phyloP scores from a whole-genome alignment of 1,140 invertebrate genomes.

The Papilio helenus region DNA sequence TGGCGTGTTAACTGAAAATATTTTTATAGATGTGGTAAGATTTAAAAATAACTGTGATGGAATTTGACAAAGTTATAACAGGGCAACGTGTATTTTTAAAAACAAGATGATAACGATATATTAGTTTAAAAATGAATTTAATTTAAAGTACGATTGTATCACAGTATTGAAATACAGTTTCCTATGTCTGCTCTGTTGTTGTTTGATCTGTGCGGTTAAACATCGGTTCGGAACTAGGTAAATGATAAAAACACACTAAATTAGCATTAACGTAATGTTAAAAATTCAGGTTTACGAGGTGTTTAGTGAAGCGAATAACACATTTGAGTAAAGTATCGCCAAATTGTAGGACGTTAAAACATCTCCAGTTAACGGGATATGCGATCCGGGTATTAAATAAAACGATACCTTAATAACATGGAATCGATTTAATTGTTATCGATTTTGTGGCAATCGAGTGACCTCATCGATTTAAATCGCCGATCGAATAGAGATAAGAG shows the following conservation, averaged over 20 bases:
- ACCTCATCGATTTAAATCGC: constrained; percentile 26
- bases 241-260: constrained; percentile 33
- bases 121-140: background rate
- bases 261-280: constrained; percentile 21
- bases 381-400: background rate
- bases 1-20: background rate
- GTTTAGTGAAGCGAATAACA: constrained; percentile 29
- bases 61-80: background rate
- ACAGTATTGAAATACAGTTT: background rate
- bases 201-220: constrained; percentile 1
- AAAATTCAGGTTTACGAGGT: constrained; percentile 35
- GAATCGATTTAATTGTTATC: constrained; percentile 27
- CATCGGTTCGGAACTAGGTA: constrained; percentile 22
- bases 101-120: background rate
- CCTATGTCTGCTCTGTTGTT: background rate
- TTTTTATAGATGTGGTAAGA: background rate
- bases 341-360: constrained; percentile 20
- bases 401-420: constrained; percentile 25
- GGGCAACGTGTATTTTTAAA: background rate
- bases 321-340: constrained; percentile 26
- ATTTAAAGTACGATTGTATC: background rate
- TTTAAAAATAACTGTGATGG: background rate
- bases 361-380: constrained; percentile 6
- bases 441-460: constrained; percentile 10
- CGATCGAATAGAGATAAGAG: constrained; percentile 21